phyloP scores from a whole-genome alignment of 37 sponge, comb jelly and placozoan species.

The Oopsacas minuta region DNA sequence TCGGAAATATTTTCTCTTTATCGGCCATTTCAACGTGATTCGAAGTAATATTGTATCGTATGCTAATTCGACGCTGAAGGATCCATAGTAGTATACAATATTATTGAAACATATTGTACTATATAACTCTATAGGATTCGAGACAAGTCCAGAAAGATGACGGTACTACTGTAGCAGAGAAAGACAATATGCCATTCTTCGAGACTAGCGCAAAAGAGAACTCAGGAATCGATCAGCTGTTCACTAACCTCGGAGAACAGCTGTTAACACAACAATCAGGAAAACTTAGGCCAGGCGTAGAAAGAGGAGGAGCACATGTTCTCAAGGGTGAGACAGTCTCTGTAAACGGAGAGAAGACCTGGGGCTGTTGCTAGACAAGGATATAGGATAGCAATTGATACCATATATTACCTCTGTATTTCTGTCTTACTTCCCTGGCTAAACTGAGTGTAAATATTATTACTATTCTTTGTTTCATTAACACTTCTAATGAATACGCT shows the following conservation, averaged over 20 bases:
- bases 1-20: too few species aligned
- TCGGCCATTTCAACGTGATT: neutral
- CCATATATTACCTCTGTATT: neutral
- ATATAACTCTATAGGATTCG: neutral
- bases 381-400: neutral
- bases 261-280: neutral
- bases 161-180: constrained; percentile 45
- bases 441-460: constrained; percentile 6
- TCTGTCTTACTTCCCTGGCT: neutral
- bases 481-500: constrained; percentile 11
- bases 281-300: neutral
- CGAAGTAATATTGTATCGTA: neutral
- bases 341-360: neutral
- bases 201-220: constrained; percentile 83
- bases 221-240: constrained; percentile 65
- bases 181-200: constrained; percentile 70
- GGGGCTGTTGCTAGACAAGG: neutral
- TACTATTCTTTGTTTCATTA: neutral
- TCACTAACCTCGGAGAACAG: constrained; percentile 24
- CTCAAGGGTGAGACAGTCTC: neutral
- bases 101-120: too few species aligned
- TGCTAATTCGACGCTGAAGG: too few species aligned
- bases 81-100: too few species aligned
- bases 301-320: neutral
- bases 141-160: constrained; percentile 42